Evolutionary conservation across 2,797 vertebrate genomes (phyloP), one percentile per base, ranked within the genome.

Genomic region (Eulemur rubriventer): DNA sequence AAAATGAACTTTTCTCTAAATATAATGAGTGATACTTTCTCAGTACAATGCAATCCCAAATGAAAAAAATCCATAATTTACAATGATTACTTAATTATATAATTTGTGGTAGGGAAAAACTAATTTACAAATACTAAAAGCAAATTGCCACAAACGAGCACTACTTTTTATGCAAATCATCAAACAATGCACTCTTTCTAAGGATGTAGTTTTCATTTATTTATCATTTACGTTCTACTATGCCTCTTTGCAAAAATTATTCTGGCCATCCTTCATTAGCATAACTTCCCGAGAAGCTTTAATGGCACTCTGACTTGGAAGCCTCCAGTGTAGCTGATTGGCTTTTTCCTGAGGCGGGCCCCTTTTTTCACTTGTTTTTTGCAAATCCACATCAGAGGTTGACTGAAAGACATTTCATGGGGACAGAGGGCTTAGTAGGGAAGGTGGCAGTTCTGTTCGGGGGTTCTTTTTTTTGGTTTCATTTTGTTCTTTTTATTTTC

Each of bases 401-500:
- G 70, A 35, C 8, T 43, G 83, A 26, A 7, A 28, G 48, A 22
- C 4, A 2, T 12, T 22, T 46, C 2, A 20, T 7, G 18, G 61
- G 17, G 89, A 69, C 2, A 35, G 57, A 2, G 80, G 95, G 83
- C 70, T 89, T 95, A 57, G 18, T 59, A 96, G 79, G 92, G 83
- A 78, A 95, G 96, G 73, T 87, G 67, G 80, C 46, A 75, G 18
- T 97, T 94, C 72, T 97, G 69, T 46, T 7, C 2, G 69, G 70
- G 96, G 13, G 69, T 35, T 79, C 94, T 89, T 61, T 75, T 75
- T 80, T 82, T 59, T 0, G 2, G 55, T 94, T 94, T 89, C 8
- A 33, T 95, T 91, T 91, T 82, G 63, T 80, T 95, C 92, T 92
- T 95, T 96, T 92, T 97, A 95, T 98, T 98, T 98, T 98, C 97